phyloP scores from a whole-genome alignment of 2,888 invertebrate genomes.

The Coremacera marginata region DNA sequence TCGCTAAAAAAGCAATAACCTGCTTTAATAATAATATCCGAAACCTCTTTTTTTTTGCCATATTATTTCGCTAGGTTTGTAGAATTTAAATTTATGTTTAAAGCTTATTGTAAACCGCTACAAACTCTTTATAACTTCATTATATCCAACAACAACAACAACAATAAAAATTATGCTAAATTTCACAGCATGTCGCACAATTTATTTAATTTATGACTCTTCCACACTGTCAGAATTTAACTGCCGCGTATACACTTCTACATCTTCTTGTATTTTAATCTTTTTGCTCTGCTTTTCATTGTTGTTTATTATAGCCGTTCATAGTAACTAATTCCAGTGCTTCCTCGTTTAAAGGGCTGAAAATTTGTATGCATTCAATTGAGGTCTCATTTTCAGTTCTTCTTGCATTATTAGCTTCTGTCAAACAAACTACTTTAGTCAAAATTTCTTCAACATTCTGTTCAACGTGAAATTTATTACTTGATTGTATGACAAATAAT shows the following conservation, averaged over 20 bases:
- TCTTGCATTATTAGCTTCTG: constrained; percentile 1
- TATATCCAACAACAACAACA: neutral
- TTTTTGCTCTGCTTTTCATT: neutral
- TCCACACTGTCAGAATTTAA: constrained; percentile 6
- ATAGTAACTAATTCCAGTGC: too few relatives aligned
- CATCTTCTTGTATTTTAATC: neutral
- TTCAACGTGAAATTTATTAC: neutral
- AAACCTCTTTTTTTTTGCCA: too few relatives aligned
- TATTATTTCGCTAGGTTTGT: neutral
- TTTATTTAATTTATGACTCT: constrained; percentile 23
- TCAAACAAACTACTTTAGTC: constrained; percentile 27
- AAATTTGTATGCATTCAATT: neutral
- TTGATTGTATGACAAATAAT: constrained; percentile 1
- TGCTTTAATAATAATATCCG: neutral
- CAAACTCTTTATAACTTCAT: constrained; percentile 6
- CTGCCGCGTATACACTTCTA: neutral
- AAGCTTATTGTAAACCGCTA: neutral
- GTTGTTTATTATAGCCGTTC: neutral
- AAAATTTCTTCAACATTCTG: neutral
- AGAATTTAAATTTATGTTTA: constrained; percentile 13
- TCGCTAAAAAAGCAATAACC: neutral
- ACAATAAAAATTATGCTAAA: neutral
- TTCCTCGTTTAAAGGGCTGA: too few relatives aligned
- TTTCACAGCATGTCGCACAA: constrained; percentile 18
- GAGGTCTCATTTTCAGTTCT: neutral